A percentile compares a stretch with the other conserved stretches of the same genome.
These are phyloP conservation scores for Limenitis camilla DNA, from an alignment of 2,888 invertebrate species.

Conservation along the genomic window DNA sequence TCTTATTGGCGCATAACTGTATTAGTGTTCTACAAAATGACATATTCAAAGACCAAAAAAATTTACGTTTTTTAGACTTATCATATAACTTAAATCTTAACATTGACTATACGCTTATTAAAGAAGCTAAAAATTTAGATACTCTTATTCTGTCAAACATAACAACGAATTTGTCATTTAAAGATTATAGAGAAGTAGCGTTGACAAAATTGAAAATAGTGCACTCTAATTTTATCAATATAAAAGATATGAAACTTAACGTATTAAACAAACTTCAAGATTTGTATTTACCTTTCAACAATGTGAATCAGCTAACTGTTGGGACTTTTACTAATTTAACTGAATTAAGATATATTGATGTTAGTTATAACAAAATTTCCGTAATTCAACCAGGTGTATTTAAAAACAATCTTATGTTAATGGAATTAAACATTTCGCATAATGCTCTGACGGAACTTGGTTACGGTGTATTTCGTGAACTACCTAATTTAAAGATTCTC, in stretches of 20 bases:
- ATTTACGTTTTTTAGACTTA: constrained; percentile 41
- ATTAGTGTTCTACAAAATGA: constrained; percentile 30
- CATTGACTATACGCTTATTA: constrained; percentile 31
- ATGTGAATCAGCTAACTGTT: constrained; percentile 32
- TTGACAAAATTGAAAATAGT: constrained; percentile 36
- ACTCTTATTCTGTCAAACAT: constrained; percentile 40
- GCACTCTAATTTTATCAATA: constrained; percentile 33
- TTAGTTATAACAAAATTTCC: constrained; percentile 46
- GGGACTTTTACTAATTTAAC: constrained; percentile 35
- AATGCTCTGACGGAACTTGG: constrained; percentile 37
- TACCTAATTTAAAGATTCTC: constrained; percentile 36
- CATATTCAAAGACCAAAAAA: constrained; percentile 32
- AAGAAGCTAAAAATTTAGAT: constrained; percentile 28
- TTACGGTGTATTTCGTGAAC: constrained; percentile 48
- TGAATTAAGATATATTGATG: constrained; percentile 36
- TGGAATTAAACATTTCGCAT: constrained; percentile 46
- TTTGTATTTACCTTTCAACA: constrained; percentile 39
- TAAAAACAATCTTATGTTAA: constrained; percentile 38
- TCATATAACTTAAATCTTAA: constrained; percentile 41
- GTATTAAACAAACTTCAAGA: constrained; percentile 30
- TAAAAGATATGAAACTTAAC: constrained; percentile 34
- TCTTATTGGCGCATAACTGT: constrained; percentile 39
- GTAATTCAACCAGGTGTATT: constrained; percentile 49
- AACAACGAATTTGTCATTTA: constrained; percentile 31
- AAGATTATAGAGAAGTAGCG: constrained; percentile 20